Conservation (phyloP, 2,797 vertebrate species). For the Paedocypris micromegethes region DNA sequence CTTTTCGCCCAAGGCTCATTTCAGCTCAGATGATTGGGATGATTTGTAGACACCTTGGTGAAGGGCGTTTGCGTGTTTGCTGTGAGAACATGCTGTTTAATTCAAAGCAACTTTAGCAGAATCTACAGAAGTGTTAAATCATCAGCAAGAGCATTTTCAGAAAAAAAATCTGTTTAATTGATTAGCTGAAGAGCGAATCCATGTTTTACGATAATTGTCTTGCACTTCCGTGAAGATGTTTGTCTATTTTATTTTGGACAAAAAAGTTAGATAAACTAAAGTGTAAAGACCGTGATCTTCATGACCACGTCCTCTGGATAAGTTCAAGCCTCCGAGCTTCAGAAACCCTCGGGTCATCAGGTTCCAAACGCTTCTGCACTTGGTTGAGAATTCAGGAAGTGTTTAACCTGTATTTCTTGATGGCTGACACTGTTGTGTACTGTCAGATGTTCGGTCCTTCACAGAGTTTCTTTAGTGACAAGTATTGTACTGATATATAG, state of each 20-base stretch:
- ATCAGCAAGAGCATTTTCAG: not conserved
- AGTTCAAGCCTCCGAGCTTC: not conserved
- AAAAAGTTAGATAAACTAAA: too few relatives aligned
- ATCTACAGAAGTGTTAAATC: not conserved
- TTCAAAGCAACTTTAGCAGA: conserved; percentile 1
- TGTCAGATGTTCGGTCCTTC: too few relatives aligned
- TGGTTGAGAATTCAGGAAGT: conserved; percentile 11
- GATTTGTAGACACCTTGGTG: conserved; percentile 7
- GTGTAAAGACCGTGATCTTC: not conserved
- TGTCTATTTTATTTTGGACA: too few relatives aligned
- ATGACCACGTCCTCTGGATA: not conserved
- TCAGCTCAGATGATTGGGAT: not conserved
- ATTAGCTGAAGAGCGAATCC: too few relatives aligned
- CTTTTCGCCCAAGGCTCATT: not conserved
- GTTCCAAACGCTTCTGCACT: not conserved
- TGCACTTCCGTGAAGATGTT: too few relatives aligned
- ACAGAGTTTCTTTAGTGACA: too few relatives aligned
- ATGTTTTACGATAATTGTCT: too few relatives aligned
- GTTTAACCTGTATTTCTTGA: not conserved
- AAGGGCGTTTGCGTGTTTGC: not conserved
- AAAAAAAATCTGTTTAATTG: not conserved
- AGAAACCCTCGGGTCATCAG: not conserved
- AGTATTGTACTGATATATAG: too few relatives aligned
- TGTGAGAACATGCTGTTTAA: conserved; percentile 14
- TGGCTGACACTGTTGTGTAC: not conserved